Base-by-base conservation (phyloP, 1,140 invertebrate species). In the Plodia interpunctella region DNA sequence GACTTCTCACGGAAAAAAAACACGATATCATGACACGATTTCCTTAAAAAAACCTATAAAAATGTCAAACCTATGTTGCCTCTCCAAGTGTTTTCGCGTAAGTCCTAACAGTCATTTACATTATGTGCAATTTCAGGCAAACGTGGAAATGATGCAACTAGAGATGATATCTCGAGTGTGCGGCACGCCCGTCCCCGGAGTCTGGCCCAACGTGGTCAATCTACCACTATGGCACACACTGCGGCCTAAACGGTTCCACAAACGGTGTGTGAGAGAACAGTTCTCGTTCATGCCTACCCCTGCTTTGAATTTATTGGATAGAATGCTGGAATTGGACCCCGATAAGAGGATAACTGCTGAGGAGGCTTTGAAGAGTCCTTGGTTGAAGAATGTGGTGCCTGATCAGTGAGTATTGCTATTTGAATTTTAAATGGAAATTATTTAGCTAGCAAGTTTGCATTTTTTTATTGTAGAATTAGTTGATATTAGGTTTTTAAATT, bases 191-290 rank as follows among this genome's bases (percentile, higher is more conserved):
- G 95, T 95, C 58, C 98, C 98, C 0, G 97, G 97, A n/a, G 96
- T 97, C 49, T 99, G 99, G 99, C 98, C 98, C 0, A 95, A 96
- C 79, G 98, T 99, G 17, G 97, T 98, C 61, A 96, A 98, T 82
- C 90, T 99, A 52, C 98, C 98, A 1, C 91, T 97, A 0, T 99
- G 97, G 93, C 94, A 97, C 76, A 95, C 95, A 13, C 92, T 99
- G 15, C 97, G 98, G 80, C 96, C 97, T 21, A 99, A 98, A 88
- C 97, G 97, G 68, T 93, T 94, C 35, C 95, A 99, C 87, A 92
- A 96, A 63, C 92, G 98, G 59, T 93, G 95, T 64, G 90, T 99
- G 17, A 91, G 97, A 44, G 98, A 99, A 78, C 97, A 99, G 76
- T 99, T 98, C 88, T 91, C 93, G 30, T 96, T 96, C 82, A 95